phyloP scores from a whole-genome alignment of 2,888 invertebrate species.

The Thyatira batis region DNA sequence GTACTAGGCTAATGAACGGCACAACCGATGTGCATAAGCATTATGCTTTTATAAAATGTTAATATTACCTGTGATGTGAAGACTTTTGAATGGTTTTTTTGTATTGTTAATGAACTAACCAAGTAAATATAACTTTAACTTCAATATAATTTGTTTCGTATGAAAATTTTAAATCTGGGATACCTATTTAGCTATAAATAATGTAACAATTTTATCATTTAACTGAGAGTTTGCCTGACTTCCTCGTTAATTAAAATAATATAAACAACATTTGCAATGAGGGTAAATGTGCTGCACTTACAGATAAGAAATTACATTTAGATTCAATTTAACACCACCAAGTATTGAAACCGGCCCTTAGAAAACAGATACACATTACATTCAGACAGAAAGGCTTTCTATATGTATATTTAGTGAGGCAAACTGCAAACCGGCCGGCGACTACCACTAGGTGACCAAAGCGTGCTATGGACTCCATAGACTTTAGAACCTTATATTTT shows the following conservation, averaged over 20 bases:
- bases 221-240: background rate
- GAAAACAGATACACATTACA: slow-evolving; percentile 40
- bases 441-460: slow-evolving; percentile 58
- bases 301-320: slow-evolving; percentile 29
- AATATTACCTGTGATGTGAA: no score
- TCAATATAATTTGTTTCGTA: no score
- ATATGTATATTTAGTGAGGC: slow-evolving; percentile 46
- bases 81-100: no score
- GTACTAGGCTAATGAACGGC: no score
- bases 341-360: slow-evolving; percentile 39
- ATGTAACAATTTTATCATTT: background rate
- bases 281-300: slow-evolving; percentile 2
- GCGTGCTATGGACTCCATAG: slow-evolving; percentile 48
- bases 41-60: no score
- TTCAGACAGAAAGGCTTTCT: slow-evolving; percentile 51
- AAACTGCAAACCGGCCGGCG: slow-evolving; percentile 56
- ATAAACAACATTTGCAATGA: slow-evolving; percentile 2
- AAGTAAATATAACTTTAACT: no score
- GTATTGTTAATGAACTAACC: no score
- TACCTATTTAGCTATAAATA: background rate
- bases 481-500: slow-evolving; percentile 34
- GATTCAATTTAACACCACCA: slow-evolving; percentile 38
- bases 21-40: no score
- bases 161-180: no score
- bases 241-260: slow-evolving; percentile 3